These are phyloP conservation scores for Luperina testacea DNA, from an alignment of 2,888 invertebrate genomes.

Conservation along the genomic window DNA sequence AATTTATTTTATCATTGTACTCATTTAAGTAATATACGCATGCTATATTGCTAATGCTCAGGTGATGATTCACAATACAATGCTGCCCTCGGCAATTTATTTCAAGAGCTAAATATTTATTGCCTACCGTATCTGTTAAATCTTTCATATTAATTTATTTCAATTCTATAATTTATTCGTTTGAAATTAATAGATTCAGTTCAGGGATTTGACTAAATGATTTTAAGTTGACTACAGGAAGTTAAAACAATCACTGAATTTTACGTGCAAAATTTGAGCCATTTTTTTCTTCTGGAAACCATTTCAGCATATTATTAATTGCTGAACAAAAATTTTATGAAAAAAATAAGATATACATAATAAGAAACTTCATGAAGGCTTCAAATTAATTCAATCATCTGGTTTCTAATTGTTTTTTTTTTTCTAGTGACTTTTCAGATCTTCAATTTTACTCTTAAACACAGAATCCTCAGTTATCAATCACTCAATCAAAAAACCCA, in stretches of 20 bases:
- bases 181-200: slow-evolving; percentile 35
- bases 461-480: neutral
- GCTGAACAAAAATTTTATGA: neutral
- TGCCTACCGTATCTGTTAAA: slow-evolving; percentile 52
- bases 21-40: slow-evolving; percentile 33
- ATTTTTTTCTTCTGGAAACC: neutral
- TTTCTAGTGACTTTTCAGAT: neutral
- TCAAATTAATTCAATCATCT: neutral
- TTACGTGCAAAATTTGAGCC: neutral
- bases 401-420: neutral
- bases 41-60: slow-evolving; percentile 20
- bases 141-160: slow-evolving; percentile 50
- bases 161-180: slow-evolving; percentile 37
- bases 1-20: slow-evolving; percentile 45
- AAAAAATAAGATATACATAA: neutral
- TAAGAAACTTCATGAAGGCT: neutral
- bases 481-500: neutral
- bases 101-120: slow-evolving; percentile 55
- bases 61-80: slow-evolving; percentile 55
- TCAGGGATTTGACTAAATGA: slow-evolving; percentile 21
- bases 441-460: neutral
- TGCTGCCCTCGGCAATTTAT: slow-evolving; percentile 37
- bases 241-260: neutral
- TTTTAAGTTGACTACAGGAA: neutral
- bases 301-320: neutral